Evolutionary conservation across 2,113 vertebrate species (phyloP).

Genomic region (Nerophis ophidion): DNA sequence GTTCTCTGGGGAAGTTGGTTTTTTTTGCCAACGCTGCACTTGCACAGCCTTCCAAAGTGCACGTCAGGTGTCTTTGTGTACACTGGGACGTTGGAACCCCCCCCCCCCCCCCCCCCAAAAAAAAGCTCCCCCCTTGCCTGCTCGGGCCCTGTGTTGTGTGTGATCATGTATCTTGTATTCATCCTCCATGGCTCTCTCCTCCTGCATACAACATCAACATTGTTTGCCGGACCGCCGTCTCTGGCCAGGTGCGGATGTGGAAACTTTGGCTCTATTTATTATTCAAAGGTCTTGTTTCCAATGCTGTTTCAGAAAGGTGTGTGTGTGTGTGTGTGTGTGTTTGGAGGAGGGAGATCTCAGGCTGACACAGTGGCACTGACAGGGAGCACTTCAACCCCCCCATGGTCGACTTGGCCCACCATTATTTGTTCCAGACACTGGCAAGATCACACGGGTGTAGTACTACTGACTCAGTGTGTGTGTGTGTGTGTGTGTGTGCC

Average conservation of each 20-base stretch:
- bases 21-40: constrained; percentile 52
- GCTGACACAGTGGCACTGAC: constrained; percentile 37
- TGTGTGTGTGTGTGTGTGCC: constrained; percentile 22
- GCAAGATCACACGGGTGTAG: constrained; percentile 47
- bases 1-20: too few species aligned
- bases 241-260: constrained; percentile 57
- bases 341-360: constrained; percentile 3
- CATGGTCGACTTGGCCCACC: constrained; percentile 56
- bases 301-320: constrained; percentile 59
- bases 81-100: constrained; percentile 53
- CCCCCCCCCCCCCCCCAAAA: constrained; percentile 16
- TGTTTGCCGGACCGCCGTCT: constrained; percentile 71
- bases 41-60: constrained; percentile 29
- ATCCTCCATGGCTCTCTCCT: constrained; percentile 42
- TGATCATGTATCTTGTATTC: constrained; percentile 64
- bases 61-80: constrained; percentile 55
- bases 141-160: constrained; percentile 39
- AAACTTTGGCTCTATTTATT: constrained; percentile 75
- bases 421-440: constrained; percentile 65
- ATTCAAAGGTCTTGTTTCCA: constrained; percentile 76
- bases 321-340: constrained; percentile 11
- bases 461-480: constrained; percentile 22
- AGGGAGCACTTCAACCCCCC: constrained; percentile 68
- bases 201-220: constrained; percentile 71
- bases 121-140: constrained; percentile 26